Percentiles rank a stretch among this genome's conserved stretches.
phyloP scores from a whole-genome alignment of 1,140 invertebrate species.

The Diachasma alloeum region DNA sequence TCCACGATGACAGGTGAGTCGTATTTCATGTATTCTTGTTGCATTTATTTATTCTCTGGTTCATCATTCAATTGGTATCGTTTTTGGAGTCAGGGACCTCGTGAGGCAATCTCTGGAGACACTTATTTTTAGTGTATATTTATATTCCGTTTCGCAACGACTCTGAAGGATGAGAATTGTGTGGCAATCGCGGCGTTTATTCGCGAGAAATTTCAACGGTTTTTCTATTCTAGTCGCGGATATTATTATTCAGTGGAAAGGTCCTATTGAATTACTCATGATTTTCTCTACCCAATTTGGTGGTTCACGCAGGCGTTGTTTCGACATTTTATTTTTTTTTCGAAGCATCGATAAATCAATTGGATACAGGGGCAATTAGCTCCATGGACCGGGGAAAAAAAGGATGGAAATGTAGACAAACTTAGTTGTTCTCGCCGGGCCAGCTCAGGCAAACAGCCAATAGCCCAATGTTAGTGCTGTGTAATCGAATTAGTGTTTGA shows the following conservation, averaged over 20 bases:
- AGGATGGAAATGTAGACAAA: neutral
- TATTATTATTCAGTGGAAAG: neutral
- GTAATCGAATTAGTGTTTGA: slow-evolving; percentile 15
- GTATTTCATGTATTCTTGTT: slow-evolving; percentile 21
- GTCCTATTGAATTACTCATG: too few relatives aligned
- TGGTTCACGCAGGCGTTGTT: neutral
- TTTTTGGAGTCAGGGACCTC: slow-evolving; percentile 12
- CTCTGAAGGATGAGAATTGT: neutral
- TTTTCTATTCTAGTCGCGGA: neutral
- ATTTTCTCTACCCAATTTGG: neutral
- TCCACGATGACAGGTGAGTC: slow-evolving; percentile 81
- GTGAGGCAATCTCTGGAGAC: slow-evolving; percentile 19
- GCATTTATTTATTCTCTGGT: neutral
- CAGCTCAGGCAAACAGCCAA: neutral
- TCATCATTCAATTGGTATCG: neutral
- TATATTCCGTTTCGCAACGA: slow-evolving; percentile 9
- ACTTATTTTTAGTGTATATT: neutral
- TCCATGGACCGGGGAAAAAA: neutral
- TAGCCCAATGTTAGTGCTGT: neutral
- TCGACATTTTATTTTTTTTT: neutral
- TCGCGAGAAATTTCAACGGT: neutral
- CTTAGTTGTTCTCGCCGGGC: neutral
- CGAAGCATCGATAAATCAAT: neutral
- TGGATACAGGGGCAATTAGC: neutral
- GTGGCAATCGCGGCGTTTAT: neutral